A percentile compares a stretch with the other conserved stretches of the same genome.
phyloP scores from a whole-genome alignment of 2,888 invertebrate genomes.

The Sipha maydis region DNA sequence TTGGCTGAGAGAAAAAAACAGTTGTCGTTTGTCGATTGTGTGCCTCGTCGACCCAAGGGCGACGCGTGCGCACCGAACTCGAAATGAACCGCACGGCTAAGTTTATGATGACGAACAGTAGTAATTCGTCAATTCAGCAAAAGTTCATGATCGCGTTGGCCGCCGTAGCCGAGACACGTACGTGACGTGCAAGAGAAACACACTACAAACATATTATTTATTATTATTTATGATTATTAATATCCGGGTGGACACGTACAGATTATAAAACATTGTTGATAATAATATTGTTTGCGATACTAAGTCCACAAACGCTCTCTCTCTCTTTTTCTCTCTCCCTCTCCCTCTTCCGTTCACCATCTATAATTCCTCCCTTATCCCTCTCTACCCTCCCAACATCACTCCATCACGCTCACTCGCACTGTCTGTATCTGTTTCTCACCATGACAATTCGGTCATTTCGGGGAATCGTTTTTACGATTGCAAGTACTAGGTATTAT shows the following conservation, averaged over 20 bases:
- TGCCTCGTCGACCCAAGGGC: background rate
- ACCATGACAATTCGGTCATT: background rate
- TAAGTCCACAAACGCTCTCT: too few relatives aligned
- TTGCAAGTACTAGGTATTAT: background rate
- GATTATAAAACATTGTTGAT: conserved; percentile 3
- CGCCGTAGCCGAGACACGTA: conserved; percentile 11
- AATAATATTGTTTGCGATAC: background rate
- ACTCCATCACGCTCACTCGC: too few relatives aligned
- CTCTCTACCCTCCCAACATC: too few relatives aligned
- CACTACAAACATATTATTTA: conserved; percentile 1
- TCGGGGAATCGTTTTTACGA: background rate
- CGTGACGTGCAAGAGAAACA: background rate
- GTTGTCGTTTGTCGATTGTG: conserved; percentile 37
- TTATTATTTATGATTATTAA: conserved; percentile 9
- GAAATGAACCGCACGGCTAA: background rate
- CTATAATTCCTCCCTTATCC: too few relatives aligned
- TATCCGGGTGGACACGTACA: background rate
- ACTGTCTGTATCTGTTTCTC: too few relatives aligned
- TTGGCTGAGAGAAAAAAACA: background rate
- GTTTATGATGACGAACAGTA: conserved; percentile 9
- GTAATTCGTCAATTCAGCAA: conserved; percentile 13
- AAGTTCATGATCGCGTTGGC: conserved; percentile 2
- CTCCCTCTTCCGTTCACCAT: too few relatives aligned
- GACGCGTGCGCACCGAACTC: background rate
- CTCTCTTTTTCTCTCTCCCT: too few relatives aligned